A percentile compares a stretch with the other conserved stretches of the same genome.
Conservation (phyloP, 1,140 invertebrate species). For the Samia ricini region DNA sequence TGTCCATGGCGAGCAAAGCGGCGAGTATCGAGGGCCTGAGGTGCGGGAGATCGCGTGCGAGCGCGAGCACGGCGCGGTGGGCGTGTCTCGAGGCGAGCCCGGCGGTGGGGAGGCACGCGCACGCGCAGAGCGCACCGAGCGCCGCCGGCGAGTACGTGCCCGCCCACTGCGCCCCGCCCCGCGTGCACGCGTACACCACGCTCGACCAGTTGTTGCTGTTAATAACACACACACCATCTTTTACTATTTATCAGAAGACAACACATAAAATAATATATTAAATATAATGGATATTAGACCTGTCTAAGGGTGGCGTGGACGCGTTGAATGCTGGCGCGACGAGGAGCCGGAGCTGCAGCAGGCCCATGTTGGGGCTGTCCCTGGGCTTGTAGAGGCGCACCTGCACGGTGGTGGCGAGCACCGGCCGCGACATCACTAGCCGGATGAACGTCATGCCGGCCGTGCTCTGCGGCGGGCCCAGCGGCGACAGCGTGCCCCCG, state of each 20-base stretch:
- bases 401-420: conserved; percentile 83
- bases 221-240: not conserved
- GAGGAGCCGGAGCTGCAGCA: conserved; percentile 91
- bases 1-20: conserved; percentile 48
- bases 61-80: conserved; percentile 43
- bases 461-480: conserved; percentile 83
- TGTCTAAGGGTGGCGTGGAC: conserved; percentile 18
- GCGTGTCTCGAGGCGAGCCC: conserved; percentile 17
- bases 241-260: not conserved
- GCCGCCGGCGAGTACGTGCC: conserved; percentile 19
- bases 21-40: conserved; percentile 40
- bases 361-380: conserved; percentile 91
- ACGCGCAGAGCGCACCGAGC: conserved; percentile 38
- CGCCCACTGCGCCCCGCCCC: conserved; percentile 12
- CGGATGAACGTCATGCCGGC: conserved; percentile 92
- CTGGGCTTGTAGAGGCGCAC: conserved; percentile 88
- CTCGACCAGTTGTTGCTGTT: conserved; percentile 66
- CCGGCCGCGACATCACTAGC: conserved; percentile 87
- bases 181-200: conserved; percentile 48
- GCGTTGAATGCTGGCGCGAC: conserved; percentile 83
- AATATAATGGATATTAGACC: not conserved
- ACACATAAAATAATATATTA: not conserved
- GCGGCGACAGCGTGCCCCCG: conserved; percentile 67
- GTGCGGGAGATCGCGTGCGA: conserved; percentile 39
- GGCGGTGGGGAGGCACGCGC: conserved; percentile 36